Base-by-base conservation (phyloP, 2,113 vertebrate genomes). In the Seriola quinqueradiata region DNA sequence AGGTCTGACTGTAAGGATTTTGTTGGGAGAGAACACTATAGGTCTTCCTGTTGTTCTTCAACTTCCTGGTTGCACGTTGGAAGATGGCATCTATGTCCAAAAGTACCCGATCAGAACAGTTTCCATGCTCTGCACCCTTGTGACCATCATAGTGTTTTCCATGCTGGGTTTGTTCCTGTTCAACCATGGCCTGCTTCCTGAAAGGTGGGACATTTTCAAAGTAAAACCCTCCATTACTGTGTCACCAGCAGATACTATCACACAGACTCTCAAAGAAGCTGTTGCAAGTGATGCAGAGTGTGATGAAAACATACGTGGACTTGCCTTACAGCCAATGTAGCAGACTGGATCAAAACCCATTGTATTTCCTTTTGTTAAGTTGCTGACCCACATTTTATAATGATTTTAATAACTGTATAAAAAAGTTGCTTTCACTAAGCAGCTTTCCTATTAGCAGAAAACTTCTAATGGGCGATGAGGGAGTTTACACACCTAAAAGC, bases 21-120 rank as follows among this genome's bases (percentile, higher is more conserved):
- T 95, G 78, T 82, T 91, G 0, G 95, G 95, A 40, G 95, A 96
- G 36, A 80, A 77, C 0, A 3, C 78, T 83, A 10, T 88, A 73
- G 85, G 87, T 91, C 74, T 86, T 75, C 68, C 94, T 91, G 32
- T 80, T 87, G 0, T 89, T 93, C 0, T 0, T 77, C 58, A 84
- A 86, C 88, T 96, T 81, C 89, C 95, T 16, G 88, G 80, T 61
- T 94, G 92, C 69, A 84, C 80, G 14, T 32, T 93, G 17, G 79
- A 86, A 69, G 77, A 90, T 13, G 89, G 90, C 8, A 50, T 80
- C 63, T 92, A 91, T n/a, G 28, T 77, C 25, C 95, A 96, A 73
- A 85, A 92, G 65, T 93, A 94, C 52, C 95, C 95, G 1, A 89
- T 95, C 60, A 95, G 95, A 89, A 93, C 93, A 0, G 69, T 95